Base-by-base conservation (phyloP, 2,113 vertebrate genomes). In the Stercorarius parasiticus region DNA sequence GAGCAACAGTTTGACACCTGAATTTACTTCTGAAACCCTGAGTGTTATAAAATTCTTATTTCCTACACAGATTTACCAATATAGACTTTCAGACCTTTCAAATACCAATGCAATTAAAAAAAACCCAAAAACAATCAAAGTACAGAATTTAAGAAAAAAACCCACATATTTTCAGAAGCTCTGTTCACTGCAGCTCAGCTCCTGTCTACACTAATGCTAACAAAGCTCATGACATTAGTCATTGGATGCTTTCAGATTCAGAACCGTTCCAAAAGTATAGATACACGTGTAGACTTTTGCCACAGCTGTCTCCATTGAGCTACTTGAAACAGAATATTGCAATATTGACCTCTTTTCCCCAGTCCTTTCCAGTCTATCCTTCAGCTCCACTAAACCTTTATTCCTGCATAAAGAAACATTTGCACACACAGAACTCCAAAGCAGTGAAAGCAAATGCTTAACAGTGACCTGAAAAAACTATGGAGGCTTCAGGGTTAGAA, bases 381-480 rank as follows among this genome's bases (percentile, higher is more conserved):
- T 93, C 47, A 88, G 49, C 42, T 79, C 86, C 52, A 32, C 32
- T 50, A 53, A 90, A 78, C 29, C 8, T 83, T 84, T 81, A 47
- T n/a, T 90, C 23, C 52, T 43, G 43, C 65, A 83, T 10, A 86
- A 90, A 89, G 69, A 45, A 81, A 56, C 10, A 67, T n/a, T 67
- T 73, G 47, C 34, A 71, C 14, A 52, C 30, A 65, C 2, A 18
- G 23, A 95, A 77, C 53, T 81, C 55, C 42, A 79, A 85, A 95
- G 53, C 18, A 73, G 62, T 70, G 71, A 91, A 96, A 96, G 82
- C 40, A 93, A 95, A 86, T n/a, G 34, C 66, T 82, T 95, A 70
- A 90, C 16, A 9, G 43, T 94, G 74, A 94, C 93, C 96, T 90
- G 73, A 67, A 93, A 92, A 95, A 95, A 18, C 69, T 34, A 73